Base-by-base conservation (phyloP, 2,888 invertebrate genomes). In the Falcaria lacertinaria region DNA sequence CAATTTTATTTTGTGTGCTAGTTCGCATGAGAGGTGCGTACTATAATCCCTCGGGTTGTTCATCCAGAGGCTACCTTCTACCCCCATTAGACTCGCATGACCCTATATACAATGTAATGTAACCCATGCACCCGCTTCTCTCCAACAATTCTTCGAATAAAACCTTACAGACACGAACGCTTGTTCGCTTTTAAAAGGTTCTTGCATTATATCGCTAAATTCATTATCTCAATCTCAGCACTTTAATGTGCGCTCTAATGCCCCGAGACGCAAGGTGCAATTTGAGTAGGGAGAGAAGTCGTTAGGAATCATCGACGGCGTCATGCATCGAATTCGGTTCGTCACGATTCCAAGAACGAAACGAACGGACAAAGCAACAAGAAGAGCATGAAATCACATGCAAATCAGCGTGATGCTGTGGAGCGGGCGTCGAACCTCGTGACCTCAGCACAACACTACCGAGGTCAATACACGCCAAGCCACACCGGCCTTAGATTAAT, bases 351-450 rank as follows among this genome's bases (percentile, higher is more conserved):
- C 44, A 48, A 69, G 64, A 72, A 72, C 61, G 64, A 70, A 63
- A 64, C 54, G 53, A 59, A 49, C 50, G 57, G 54, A 69, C 68
- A 74, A 76, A 70, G 69, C 65, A 65, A 67, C 70, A 66, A 72
- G 64, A 60, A 60, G 64, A 65, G 65, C 70, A 70, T 67, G 63
- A 69, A 74, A 74, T 75, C 65, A 53, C 72, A 80, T 79, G 78
- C 78, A 81, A 82, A 76, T 76, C 72, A 69, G 60, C 62, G 61
- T 75, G 69, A 79, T 76, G 73, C 62, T 67, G 63, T 61, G 51
- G 52, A 55, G 55, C 68, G 79, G 73, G 46, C 78, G 58, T 67
- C 69, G 79, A 78, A 74, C 80, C 58, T 54, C 44, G 54, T 66
- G 73, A 74, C 73, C 73, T 64, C 61, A 53, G 47, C 40, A 13